Percentiles rank a stretch among this genome's conserved stretches.
Evolutionary conservation across 2,113 vertebrate species (phyloP).

Genomic region (Hyperopisus bebe): DNA sequence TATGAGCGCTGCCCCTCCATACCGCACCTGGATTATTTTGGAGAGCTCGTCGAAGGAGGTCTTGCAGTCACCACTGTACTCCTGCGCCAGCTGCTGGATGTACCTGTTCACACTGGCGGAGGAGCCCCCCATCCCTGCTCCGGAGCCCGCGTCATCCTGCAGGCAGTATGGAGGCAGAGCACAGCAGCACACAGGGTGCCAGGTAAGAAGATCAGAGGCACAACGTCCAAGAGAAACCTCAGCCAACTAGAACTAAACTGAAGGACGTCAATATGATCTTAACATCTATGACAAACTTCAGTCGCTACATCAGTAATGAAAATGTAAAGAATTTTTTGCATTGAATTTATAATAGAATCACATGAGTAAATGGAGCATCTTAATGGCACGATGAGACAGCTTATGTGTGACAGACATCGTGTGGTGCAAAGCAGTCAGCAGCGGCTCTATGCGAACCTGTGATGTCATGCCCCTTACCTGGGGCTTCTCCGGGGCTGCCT

Average conservation of each 20-base stretch:
- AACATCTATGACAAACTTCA: background rate
- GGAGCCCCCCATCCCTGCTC: constrained; percentile 80
- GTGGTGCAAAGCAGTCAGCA: background rate
- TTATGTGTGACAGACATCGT: background rate
- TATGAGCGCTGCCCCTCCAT: no score
- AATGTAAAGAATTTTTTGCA: background rate
- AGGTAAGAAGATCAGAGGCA: background rate
- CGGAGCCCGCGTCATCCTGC: constrained; percentile 82
- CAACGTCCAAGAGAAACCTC: background rate
- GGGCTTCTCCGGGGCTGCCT: constrained; percentile 93
- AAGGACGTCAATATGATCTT: background rate
- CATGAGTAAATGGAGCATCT: background rate
- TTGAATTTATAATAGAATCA: background rate
- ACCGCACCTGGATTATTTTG: constrained; percentile 91
- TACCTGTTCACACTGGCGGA: constrained; percentile 95
- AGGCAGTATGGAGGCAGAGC: background rate
- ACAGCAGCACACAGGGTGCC: background rate
- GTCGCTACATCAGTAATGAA: background rate
- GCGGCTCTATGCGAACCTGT: background rate
- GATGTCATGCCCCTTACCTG: constrained; percentile 66
- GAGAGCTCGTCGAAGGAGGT: constrained; percentile 96
- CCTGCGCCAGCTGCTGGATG: constrained; percentile 93
- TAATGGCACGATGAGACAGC: background rate
- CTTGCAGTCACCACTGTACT: constrained; percentile 97
- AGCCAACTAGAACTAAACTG: background rate